These are phyloP conservation scores for Bombus confusus DNA, from an alignment of 1,140 invertebrate genomes.

Conservation along the genomic window DNA sequence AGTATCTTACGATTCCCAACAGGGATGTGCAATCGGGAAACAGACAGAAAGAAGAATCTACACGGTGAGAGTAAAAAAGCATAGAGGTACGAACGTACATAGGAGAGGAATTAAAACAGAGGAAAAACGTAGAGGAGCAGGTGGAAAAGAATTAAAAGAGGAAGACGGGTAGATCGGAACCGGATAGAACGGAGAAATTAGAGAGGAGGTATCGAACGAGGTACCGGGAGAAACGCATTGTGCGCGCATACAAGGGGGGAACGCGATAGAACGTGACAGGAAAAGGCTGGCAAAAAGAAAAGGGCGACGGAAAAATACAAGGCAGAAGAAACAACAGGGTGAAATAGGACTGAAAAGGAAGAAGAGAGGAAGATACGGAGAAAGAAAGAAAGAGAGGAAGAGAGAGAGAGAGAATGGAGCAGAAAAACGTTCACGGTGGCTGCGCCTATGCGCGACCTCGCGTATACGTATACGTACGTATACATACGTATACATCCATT, in stretches of 20 bases:
- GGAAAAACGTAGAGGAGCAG: background rate
- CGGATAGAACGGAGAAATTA: constrained; percentile 14
- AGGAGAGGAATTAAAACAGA: background rate
- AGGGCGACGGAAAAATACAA: background rate
- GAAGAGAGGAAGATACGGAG: background rate
- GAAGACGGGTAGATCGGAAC: background rate
- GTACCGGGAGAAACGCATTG: background rate
- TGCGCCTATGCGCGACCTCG: constrained; percentile 18
- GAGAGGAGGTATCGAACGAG: constrained; percentile 9
- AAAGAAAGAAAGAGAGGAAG: background rate
- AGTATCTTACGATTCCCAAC: too few species aligned
- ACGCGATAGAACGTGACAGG: constrained; percentile 5
- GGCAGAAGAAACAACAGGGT: background rate
- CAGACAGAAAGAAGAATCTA: too few species aligned
- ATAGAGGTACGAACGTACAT: background rate
- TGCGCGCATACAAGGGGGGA: background rate
- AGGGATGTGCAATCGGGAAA: too few species aligned
- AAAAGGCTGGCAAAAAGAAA: background rate
- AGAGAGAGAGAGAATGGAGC: background rate
- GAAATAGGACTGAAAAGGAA: background rate
- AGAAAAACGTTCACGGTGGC: background rate
- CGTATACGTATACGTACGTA: background rate
- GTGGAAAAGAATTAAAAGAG: constrained; percentile 8
- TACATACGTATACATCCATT: constrained; percentile 21
- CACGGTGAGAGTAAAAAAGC: background rate